Percentiles rank a stretch among this genome's conserved stretches.
Evolutionary conservation across 2,797 vertebrate genomes (phyloP).

Genomic region (Eulemur mongoz): DNA sequence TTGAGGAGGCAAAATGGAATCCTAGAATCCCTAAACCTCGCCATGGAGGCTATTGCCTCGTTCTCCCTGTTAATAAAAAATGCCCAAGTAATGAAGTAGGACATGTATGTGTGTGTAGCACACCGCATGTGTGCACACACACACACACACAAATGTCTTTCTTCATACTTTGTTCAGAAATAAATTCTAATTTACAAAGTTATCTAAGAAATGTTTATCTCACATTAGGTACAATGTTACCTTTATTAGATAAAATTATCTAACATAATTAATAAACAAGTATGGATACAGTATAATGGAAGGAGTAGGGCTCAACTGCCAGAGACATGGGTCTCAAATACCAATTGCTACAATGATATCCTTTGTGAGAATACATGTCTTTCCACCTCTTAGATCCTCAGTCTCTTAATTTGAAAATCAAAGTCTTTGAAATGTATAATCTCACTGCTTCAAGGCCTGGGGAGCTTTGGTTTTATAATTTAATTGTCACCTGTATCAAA

Average conservation of each 20-base stretch:
- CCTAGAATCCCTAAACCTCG: neutral
- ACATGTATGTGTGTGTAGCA: neutral
- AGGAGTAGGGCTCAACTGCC: neutral
- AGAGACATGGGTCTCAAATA: neutral
- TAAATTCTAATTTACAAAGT: neutral
- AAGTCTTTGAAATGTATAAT: neutral
- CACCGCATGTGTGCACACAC: neutral
- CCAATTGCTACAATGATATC: neutral
- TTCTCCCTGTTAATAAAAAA: neutral
- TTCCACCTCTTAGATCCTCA: neutral
- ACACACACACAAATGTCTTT: neutral
- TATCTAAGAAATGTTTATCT: slow-evolving; percentile 8
- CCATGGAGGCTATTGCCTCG: neutral
- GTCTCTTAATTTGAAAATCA: slow-evolving; percentile 38
- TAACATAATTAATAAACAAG: neutral
- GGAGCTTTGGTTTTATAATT: slow-evolving; percentile 9
- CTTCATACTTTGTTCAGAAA: neutral
- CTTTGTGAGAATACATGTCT: neutral
- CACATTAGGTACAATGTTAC: neutral
- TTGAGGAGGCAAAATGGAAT: neutral
- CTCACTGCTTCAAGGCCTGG: neutral
- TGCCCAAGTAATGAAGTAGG: neutral
- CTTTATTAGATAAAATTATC: slow-evolving; percentile 2
- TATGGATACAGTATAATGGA: neutral
- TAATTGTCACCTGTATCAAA: slow-evolving; percentile 22